These are phyloP conservation scores for Drosophila mettleri DNA, from an alignment of 2,888 invertebrate species.

Conservation along the genomic window DNA sequence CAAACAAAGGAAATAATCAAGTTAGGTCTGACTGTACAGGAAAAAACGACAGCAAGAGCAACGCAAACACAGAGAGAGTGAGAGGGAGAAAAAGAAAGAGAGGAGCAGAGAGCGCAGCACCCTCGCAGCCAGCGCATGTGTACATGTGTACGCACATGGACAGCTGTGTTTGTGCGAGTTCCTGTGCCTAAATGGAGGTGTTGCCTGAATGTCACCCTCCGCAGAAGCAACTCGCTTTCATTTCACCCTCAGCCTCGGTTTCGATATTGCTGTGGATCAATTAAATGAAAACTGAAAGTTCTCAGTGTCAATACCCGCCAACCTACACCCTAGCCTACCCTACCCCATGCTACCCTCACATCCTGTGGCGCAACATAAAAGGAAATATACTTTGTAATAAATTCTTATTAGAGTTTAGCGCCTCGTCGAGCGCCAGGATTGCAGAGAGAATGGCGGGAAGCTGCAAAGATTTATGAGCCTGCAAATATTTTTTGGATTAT, in stretches of 20 bases:
- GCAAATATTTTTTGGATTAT: constrained; percentile 19
- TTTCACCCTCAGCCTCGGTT: constrained; percentile 31
- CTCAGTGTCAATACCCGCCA: constrained; percentile 39
- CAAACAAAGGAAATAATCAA: constrained; percentile 46
- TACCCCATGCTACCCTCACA: neutral
- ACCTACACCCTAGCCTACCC: too few species aligned
- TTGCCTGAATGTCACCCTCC: constrained; percentile 39
- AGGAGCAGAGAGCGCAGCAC: constrained; percentile 16
- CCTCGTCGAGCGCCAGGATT: constrained; percentile 33
- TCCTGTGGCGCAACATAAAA: constrained; percentile 18
- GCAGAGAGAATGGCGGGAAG: neutral
- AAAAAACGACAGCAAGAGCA: constrained; percentile 13
- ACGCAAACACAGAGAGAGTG: too few species aligned
- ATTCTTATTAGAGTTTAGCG: constrained; percentile 67
- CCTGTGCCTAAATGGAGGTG: constrained; percentile 50
- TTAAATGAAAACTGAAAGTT: constrained; percentile 51
- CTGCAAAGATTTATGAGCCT: constrained; percentile 58
- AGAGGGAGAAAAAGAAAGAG: too few species aligned
- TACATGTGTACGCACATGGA: constrained; percentile 20
- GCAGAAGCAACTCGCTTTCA: constrained; percentile 31
- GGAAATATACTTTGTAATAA: constrained; percentile 50
- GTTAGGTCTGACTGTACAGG: constrained; percentile 63
- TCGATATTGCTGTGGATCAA: constrained; percentile 62
- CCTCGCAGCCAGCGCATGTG: constrained; percentile 29
- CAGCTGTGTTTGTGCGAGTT: constrained; percentile 35